Conservation (phyloP, 2,888 invertebrate species). For the Abrostola tripartita region DNA sequence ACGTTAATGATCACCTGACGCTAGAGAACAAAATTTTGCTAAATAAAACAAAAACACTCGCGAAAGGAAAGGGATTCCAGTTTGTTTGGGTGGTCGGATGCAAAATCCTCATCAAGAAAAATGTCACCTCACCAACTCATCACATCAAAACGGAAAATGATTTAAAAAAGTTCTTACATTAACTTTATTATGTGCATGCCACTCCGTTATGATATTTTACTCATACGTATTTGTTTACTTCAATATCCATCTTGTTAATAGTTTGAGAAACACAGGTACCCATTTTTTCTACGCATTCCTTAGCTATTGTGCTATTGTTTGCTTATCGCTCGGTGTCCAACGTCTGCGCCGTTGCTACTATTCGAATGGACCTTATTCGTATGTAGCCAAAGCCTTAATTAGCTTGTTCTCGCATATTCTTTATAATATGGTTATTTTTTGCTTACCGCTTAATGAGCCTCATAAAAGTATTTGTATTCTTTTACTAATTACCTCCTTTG, state of each 20-base stretch:
- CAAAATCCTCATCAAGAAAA: slow-evolving; percentile 6
- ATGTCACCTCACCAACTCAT: background rate
- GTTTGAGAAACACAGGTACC: slow-evolving; percentile 13
- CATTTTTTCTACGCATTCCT: slow-evolving; percentile 8
- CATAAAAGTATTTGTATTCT: too few relatives aligned
- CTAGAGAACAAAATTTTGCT: slow-evolving; percentile 2
- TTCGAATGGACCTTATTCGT: background rate
- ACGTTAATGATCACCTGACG: slow-evolving; percentile 7
- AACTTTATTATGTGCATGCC: background rate
- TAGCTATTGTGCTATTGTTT: background rate
- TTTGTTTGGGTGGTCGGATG: slow-evolving; percentile 5
- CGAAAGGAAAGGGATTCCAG: slow-evolving; percentile 2
- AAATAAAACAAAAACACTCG: background rate
- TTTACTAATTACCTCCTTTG: background rate
- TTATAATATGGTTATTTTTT: background rate
- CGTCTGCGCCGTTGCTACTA: background rate
- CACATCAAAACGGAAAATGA: slow-evolving; percentile 9
- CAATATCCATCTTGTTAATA: background rate
- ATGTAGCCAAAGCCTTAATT: background rate
- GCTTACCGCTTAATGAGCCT: background rate
- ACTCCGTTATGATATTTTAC: too few relatives aligned
- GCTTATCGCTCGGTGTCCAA: slow-evolving; percentile 8
- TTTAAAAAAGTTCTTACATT: slow-evolving; percentile 4
- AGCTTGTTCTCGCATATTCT: background rate
- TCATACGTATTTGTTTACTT: background rate